Conservation (phyloP, 1,140 invertebrate species). For the Frieseomelitta varia region DNA sequence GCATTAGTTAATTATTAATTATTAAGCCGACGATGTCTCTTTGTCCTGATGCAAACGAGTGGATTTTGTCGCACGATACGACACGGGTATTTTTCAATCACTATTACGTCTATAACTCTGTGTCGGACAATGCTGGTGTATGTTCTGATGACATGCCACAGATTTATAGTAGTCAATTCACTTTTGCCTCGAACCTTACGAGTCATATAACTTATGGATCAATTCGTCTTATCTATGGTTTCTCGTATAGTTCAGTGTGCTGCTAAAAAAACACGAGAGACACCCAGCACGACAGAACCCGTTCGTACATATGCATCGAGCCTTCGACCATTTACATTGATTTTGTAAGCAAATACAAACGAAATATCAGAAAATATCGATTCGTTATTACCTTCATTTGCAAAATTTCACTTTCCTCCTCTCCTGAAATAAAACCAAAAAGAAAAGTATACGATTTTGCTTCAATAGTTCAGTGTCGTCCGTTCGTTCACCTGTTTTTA, state of each 20-base stretch:
- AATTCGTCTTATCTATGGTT: not conserved
- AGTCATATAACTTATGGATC: not conserved
- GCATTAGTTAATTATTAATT: conserved; percentile 13
- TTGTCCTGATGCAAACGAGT: not conserved
- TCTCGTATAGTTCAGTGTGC: not conserved
- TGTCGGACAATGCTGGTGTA: not conserved
- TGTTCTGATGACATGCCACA: not conserved
- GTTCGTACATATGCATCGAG: not conserved
- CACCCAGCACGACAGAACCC: not conserved
- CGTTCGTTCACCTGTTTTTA: not conserved
- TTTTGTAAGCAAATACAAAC: conserved; percentile 38
- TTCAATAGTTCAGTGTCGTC: not conserved
- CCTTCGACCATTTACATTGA: not conserved
- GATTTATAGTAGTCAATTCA: not conserved
- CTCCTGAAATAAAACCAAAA: not conserved
- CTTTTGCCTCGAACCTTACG: not conserved
- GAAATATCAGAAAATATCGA: conserved; percentile 6
- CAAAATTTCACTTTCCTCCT: conserved; percentile 16
- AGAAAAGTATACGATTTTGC: not conserved
- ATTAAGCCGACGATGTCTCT: not conserved
- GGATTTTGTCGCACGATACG: not conserved
- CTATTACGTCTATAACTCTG: not conserved
- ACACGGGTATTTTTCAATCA: not conserved
- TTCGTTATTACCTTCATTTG: conserved; percentile 20
- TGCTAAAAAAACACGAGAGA: not conserved